Conservation (phyloP, 2,888 invertebrate genomes). For the Philereme transversata region DNA sequence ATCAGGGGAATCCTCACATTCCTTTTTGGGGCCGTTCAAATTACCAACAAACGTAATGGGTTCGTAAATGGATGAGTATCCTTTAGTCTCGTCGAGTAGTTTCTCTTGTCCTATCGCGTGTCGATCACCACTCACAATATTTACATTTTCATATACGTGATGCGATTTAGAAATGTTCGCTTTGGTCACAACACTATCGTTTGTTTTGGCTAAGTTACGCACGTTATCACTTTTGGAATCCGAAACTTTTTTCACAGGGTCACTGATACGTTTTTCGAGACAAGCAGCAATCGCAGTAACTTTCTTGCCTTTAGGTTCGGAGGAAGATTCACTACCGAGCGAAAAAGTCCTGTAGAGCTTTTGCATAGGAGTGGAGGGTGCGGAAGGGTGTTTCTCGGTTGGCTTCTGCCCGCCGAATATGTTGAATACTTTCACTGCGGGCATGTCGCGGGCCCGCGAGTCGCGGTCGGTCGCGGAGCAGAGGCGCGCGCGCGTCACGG, state of each 20-base stretch:
- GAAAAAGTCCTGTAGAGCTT: constrained; percentile 82
- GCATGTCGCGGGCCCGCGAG: constrained; percentile 78
- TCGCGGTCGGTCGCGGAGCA: constrained; percentile 67
- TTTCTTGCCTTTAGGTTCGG: constrained; percentile 73
- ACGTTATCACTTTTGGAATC: constrained; percentile 53
- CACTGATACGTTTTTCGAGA: constrained; percentile 75
- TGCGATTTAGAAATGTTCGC: constrained; percentile 54
- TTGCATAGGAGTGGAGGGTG: constrained; percentile 71
- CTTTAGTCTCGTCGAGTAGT: constrained; percentile 72
- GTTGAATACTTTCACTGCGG: constrained; percentile 83
- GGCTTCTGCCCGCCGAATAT: constrained; percentile 83
- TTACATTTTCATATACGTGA: constrained; percentile 79
- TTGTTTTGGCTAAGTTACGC: constrained; percentile 65
- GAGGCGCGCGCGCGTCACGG: constrained; percentile 79
- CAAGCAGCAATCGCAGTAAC: constrained; percentile 79
- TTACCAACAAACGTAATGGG: constrained; percentile 74
- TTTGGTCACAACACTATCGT: constrained; percentile 61
- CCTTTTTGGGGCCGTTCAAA: constrained; percentile 12
- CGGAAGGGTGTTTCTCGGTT: constrained; percentile 70
- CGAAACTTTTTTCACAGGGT: constrained; percentile 49
- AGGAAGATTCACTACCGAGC: constrained; percentile 66
- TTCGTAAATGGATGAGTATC: constrained; percentile 77
- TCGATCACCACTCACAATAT: constrained; percentile 56
- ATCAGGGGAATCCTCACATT: constrained; percentile 49
- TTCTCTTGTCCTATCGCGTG: constrained; percentile 51